phyloP scores from a whole-genome alignment of 2,888 invertebrate genomes.

The Trichacis sp. region DNA sequence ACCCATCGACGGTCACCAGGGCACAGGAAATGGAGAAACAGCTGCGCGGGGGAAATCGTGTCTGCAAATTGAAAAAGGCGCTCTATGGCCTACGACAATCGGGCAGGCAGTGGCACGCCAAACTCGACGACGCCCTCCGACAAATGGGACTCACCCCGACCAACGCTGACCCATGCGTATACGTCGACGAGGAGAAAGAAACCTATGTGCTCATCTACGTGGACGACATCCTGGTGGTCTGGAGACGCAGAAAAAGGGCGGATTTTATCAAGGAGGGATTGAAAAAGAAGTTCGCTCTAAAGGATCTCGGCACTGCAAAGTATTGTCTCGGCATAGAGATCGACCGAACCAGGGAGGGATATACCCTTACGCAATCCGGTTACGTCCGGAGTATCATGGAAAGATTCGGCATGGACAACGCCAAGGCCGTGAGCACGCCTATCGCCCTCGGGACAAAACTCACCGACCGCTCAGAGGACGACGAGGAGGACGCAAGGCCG shows the following conservation, averaged over 20 bases:
- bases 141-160: conserved; percentile 6
- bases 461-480: background rate
- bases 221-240: conserved; percentile 18
- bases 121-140: conserved; percentile 4
- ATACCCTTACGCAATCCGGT: conserved; percentile 18
- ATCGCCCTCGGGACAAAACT: conserved; percentile 17
- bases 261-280: conserved; percentile 1
- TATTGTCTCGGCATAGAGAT: conserved; percentile 34
- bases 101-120: conserved; percentile 18
- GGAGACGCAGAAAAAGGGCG: background rate
- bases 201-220: conserved; percentile 16
- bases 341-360: background rate
- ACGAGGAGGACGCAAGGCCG: background rate
- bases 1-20: background rate
- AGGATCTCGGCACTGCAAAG: conserved; percentile 14
- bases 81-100: conserved; percentile 23
- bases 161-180: conserved; percentile 15
- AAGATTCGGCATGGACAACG: conserved; percentile 27
- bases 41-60: conserved; percentile 8
- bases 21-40: background rate
- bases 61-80: conserved; percentile 16
- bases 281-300: conserved; percentile 18
- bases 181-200: background rate
- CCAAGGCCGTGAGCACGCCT: conserved; percentile 25
- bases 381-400: conserved; percentile 24